Conservation (phyloP, 1,140 invertebrate genomes). For the Drosophila pectinifera region DNA sequence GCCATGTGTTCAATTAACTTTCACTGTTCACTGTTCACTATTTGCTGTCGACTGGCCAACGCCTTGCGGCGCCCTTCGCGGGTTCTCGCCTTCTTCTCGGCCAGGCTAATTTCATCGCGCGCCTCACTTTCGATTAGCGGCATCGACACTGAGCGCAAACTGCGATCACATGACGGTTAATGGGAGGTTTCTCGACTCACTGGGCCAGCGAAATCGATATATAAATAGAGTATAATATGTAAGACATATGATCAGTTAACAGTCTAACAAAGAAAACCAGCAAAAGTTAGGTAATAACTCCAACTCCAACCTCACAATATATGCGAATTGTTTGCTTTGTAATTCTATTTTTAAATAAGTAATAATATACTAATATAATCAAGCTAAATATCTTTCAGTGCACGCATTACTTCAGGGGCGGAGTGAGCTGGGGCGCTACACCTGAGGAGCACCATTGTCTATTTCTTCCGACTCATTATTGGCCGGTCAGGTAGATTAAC, state of each 20-base stretch:
- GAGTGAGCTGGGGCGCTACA: conserved; percentile 1
- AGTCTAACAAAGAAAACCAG: no score
- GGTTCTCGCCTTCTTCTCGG: conserved; percentile 15
- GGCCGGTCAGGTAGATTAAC: conserved; percentile 17
- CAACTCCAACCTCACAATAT: no score
- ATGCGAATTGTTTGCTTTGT: no score
- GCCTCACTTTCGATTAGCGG: conserved; percentile 41
- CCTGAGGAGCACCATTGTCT: conserved; percentile 12
- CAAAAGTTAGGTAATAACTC: no score
- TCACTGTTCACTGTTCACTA: conserved; percentile 45
- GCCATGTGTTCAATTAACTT: conserved; percentile 55
- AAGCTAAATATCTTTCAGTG: no score
- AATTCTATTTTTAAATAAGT: no score
- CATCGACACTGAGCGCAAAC: conserved; percentile 1
- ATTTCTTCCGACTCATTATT: conserved; percentile 10
- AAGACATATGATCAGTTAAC: no score
- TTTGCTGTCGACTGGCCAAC: conserved; percentile 26
- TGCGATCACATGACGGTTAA: background rate
- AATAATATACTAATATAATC: no score
- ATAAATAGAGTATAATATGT: no score
- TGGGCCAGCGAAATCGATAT: no score
- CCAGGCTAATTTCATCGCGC: conserved; percentile 28
- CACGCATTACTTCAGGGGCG: background rate
- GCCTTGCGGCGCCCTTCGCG: conserved; percentile 53
- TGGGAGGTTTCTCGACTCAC: no score